These are phyloP conservation scores for Cistogaster globosa DNA, from an alignment of 2,888 invertebrate species.

Conservation along the genomic window DNA sequence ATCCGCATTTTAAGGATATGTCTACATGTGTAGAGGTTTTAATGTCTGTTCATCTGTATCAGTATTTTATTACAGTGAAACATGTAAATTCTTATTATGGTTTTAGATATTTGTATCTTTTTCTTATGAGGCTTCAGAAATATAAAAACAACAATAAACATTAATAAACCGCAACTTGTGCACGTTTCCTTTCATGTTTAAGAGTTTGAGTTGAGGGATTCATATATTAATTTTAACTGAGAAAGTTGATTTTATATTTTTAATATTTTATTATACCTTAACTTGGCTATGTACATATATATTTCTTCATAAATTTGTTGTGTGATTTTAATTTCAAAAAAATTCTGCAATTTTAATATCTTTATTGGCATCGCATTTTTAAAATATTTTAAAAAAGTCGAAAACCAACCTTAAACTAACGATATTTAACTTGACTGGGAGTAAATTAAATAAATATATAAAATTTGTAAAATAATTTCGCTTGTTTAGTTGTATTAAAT, in stretches of 20 bases:
- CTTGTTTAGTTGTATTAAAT: too few species aligned
- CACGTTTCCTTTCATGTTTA: conserved; percentile 75
- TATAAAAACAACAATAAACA: conserved; percentile 61
- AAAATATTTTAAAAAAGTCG: too few species aligned
- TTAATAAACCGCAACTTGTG: conserved; percentile 78
- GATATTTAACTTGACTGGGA: too few species aligned
- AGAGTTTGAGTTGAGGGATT: conserved; percentile 53
- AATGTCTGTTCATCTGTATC: conserved; percentile 10
- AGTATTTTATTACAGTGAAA: conserved; percentile 18
- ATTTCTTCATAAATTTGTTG: too few species aligned
- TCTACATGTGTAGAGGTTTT: conserved; percentile 8
- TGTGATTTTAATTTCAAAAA: too few species aligned
- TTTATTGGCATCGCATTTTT: too few species aligned
- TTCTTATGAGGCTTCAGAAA: conserved; percentile 46
- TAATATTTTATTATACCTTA: background rate
- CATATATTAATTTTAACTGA: conserved; percentile 10
- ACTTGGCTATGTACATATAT: too few species aligned
- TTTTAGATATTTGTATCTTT: conserved; percentile 54
- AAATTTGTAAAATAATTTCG: too few species aligned
- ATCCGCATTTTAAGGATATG: conserved; percentile 68
- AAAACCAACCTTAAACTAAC: too few species aligned
- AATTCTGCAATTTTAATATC: too few species aligned
- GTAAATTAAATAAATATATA: too few species aligned
- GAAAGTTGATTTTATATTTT: background rate
- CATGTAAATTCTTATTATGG: conserved; percentile 45